Percentiles rank a stretch among this genome's conserved stretches.
Conservation (phyloP, 2,113 vertebrate species). For the Hylia prasina region DNA sequence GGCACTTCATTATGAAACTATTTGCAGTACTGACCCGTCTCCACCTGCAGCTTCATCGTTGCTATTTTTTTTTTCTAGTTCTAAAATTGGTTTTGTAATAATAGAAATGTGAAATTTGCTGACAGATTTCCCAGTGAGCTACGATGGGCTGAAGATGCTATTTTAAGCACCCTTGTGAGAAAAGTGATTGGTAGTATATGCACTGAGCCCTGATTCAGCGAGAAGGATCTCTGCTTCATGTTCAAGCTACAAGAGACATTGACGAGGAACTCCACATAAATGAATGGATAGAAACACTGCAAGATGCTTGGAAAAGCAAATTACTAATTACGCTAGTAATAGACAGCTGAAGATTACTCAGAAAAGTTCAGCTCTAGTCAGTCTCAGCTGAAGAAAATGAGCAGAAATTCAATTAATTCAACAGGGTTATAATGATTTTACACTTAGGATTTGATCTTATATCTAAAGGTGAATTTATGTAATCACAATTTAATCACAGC, state of each 20-base stretch:
- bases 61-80: neutral
- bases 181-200: neutral
- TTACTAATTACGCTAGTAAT: neutral
- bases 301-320: neutral
- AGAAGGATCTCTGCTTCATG: neutral
- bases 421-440: neutral
- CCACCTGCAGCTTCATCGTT: neutral
- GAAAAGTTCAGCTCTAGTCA: neutral
- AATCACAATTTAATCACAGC: neutral
- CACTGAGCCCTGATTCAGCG: slow-evolving; percentile 39
- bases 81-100: slow-evolving; percentile 39
- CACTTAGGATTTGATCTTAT: neutral
- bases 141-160: neutral
- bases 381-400: neutral
- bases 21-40: neutral
- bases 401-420: slow-evolving; percentile 1
- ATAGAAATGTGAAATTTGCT: slow-evolving; percentile 36
- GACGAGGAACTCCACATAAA: neutral
- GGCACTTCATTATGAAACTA: neutral
- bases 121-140: slow-evolving; percentile 50
- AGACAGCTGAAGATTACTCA: neutral
- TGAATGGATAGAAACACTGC: neutral
- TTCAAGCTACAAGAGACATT: neutral
- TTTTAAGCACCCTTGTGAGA: slow-evolving; percentile 30
- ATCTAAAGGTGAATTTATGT: neutral